These are phyloP conservation scores for Enteromius mattozi DNA, from an alignment of 2,797 vertebrate species.

Conservation along the genomic window DNA sequence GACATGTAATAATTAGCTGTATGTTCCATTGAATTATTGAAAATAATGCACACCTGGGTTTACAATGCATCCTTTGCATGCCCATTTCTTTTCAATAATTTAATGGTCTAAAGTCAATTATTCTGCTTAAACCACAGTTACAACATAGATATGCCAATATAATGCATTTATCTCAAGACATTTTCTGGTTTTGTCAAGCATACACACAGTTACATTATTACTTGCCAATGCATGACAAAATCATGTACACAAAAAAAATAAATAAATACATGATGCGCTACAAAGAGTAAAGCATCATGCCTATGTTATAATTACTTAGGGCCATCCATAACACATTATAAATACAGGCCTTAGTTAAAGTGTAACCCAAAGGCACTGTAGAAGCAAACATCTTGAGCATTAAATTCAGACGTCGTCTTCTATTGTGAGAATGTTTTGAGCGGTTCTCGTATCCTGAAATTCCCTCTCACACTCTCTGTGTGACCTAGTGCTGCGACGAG, in stretches of 20 bases:
- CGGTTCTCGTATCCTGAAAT: constrained; percentile 19
- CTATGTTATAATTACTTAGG: not conserved
- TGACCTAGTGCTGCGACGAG: constrained; percentile 72
- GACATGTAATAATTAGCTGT: not conserved
- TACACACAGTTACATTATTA: not conserved
- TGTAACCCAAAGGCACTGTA: not conserved
- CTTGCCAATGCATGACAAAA: not conserved
- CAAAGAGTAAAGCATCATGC: not conserved
- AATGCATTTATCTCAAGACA: constrained; percentile 1
- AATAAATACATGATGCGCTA: not conserved
- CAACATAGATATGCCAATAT: not conserved
- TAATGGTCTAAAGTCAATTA: not conserved
- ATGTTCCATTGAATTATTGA: not conserved
- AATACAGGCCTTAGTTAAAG: not conserved
- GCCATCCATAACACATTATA: not conserved
- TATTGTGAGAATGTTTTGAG: constrained; percentile 17
- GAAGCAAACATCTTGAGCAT: not conserved
- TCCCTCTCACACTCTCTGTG: constrained; percentile 53
- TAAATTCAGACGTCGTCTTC: not conserved
- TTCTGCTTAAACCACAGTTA: not conserved
- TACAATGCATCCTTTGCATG: not conserved
- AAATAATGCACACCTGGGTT: not conserved
- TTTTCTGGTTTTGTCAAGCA: not conserved
- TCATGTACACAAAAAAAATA: too few species aligned
- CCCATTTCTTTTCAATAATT: not conserved